Percentiles rank a stretch among this genome's conserved stretches.
phyloP scores from a whole-genome alignment of 2,113 vertebrate genomes.

The Xerus inauris region DNA sequence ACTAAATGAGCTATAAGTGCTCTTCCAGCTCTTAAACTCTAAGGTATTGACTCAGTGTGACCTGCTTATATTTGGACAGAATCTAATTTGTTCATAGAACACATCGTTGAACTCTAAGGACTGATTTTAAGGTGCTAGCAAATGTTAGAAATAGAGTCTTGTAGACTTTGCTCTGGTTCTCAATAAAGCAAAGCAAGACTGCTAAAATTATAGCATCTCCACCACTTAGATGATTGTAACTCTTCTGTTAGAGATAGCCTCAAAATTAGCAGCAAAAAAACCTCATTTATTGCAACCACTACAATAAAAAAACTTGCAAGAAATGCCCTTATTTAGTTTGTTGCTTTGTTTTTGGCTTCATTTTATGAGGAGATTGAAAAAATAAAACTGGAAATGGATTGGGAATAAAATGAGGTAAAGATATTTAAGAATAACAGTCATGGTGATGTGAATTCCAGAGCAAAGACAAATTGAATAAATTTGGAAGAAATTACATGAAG shows the following conservation, averaged over 20 bases:
- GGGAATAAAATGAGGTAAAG: constrained; percentile 52
- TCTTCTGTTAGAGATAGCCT: neutral
- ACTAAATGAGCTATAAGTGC: neutral
- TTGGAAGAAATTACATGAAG: constrained; percentile 76
- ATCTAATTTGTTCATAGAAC: neutral
- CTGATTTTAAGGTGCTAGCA: neutral
- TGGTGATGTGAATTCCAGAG: constrained; percentile 60
- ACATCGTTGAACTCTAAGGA: neutral
- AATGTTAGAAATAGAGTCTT: constrained; percentile 21
- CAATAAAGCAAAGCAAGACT: neutral
- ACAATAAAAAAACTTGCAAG: neutral
- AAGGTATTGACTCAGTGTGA: neutral
- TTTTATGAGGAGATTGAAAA: constrained; percentile 26
- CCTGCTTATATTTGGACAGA: neutral
- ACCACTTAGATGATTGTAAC: neutral
- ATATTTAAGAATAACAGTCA: constrained; percentile 53
- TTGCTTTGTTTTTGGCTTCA: constrained; percentile 53
- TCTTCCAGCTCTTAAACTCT: neutral
- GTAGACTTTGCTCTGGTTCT: neutral
- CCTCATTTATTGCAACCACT: neutral
- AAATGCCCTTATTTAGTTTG: neutral
- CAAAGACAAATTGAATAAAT: constrained; percentile 74
- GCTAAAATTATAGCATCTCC: neutral
- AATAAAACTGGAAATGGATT: constrained; percentile 48
- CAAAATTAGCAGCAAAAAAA: neutral